Conservation (phyloP, 2,113 vertebrate species). For the Asarcornis scutulata region DNA sequence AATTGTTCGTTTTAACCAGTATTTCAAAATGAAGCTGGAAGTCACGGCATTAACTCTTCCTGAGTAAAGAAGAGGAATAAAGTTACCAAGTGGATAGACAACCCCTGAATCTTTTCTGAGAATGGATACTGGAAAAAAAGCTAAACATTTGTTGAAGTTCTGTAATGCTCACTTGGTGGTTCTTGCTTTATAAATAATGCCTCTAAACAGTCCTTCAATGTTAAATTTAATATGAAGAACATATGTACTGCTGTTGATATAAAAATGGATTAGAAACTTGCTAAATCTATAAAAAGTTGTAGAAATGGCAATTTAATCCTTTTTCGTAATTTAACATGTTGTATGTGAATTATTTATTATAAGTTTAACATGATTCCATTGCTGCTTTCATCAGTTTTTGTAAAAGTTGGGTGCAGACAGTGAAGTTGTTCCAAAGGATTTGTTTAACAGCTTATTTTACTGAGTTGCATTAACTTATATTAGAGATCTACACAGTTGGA, state of each 20-base stretch:
- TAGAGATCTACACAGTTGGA: conserved; percentile 35
- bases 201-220: conserved; percentile 75
- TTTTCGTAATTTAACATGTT: conserved; percentile 76
- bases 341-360: conserved; percentile 83
- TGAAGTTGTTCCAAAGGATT: conserved; percentile 67
- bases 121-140: conserved; percentile 75
- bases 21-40: conserved; percentile 96
- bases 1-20: conserved; percentile 94
- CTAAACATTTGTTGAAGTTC: conserved; percentile 75
- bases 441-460: conserved; percentile 40
- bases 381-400: conserved; percentile 68
- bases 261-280: conserved; percentile 70
- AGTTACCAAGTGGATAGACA: conserved; percentile 56
- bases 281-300: conserved; percentile 71
- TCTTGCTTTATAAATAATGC: conserved; percentile 78
- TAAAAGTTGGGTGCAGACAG: conserved; percentile 60
- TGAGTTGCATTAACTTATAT: conserved; percentile 64
- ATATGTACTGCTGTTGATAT: conserved; percentile 70
- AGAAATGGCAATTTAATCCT: conserved; percentile 73
- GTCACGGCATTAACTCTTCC: conserved; percentile 85
- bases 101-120: conserved; percentile 67
- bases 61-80: conserved; percentile 78
- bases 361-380: conserved; percentile 75
- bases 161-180: conserved; percentile 77
- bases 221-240: conserved; percentile 74